phyloP scores from a whole-genome alignment of 2,888 invertebrate genomes.

The Andricus curvator region DNA sequence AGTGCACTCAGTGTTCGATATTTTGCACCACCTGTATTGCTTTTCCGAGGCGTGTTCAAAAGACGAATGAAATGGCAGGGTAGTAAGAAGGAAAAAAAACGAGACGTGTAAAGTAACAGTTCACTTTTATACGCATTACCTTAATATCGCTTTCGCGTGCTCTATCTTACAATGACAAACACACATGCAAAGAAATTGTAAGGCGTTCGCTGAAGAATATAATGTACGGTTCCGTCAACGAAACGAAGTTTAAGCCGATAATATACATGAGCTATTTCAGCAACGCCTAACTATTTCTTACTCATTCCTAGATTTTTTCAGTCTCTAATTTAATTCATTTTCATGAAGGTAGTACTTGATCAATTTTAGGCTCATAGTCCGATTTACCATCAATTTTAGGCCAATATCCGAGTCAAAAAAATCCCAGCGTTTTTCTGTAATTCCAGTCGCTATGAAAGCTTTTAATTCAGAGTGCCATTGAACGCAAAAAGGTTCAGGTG shows the following conservation, averaged over 20 bases:
- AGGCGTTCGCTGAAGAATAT: neutral
- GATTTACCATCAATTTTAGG: too few species aligned
- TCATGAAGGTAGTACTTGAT: too few species aligned
- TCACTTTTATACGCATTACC: slow-evolving; percentile 34
- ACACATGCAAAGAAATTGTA: slow-evolving; percentile 18
- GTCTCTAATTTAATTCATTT: neutral
- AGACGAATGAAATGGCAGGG: neutral
- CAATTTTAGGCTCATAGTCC: too few species aligned
- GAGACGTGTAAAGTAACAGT: slow-evolving; percentile 27
- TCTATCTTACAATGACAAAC: slow-evolving; percentile 37
- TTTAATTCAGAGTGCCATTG: neutral
- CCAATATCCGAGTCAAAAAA: too few species aligned
- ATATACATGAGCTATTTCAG: neutral
- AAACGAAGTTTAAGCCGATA: slow-evolving; percentile 34
- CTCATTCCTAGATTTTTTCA: neutral
- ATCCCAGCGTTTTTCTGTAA: too few species aligned
- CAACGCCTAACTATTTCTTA: neutral
- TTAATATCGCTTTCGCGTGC: slow-evolving; percentile 22
- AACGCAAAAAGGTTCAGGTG: neutral
- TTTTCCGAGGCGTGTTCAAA: slow-evolving; percentile 15
- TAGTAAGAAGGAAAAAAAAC: neutral
- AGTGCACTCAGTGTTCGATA: neutral
- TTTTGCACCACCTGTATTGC: slow-evolving; percentile 8
- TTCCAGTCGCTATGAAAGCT: neutral
- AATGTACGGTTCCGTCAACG: neutral